A percentile compares a stretch with the other conserved stretches of the same genome.
Conservation (phyloP, 1,140 invertebrate genomes). For the Chironomus tepperi region DNA sequence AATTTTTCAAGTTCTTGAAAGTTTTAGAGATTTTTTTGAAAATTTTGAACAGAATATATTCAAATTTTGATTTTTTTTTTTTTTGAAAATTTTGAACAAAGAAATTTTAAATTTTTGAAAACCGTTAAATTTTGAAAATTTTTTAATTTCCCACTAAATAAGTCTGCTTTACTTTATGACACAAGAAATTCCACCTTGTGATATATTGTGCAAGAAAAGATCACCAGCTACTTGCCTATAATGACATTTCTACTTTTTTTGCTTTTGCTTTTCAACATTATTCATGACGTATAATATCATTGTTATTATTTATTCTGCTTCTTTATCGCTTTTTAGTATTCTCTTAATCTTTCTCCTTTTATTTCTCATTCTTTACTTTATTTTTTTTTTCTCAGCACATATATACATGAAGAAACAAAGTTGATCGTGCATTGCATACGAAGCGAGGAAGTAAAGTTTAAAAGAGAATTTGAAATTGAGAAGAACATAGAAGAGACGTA, state of each 20-base stretch:
- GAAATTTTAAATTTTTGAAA: not conserved
- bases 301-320: conserved; percentile 20
- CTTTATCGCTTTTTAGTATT: conserved; percentile 12
- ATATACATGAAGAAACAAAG: not conserved
- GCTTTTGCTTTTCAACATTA: not conserved
- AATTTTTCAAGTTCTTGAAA: too few species aligned
- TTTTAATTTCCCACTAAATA: too few species aligned
- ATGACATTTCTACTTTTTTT: not conserved
- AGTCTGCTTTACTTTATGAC: too few species aligned
- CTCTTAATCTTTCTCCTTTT: conserved; percentile 17
- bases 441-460: not conserved
- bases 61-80: too few species aligned
- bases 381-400: not conserved
- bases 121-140: not conserved
- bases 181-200: too few species aligned
- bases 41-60: too few species aligned
- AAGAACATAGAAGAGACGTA: not conserved
- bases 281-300: conserved; percentile 22
- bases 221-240: too few species aligned
- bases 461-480: not conserved
- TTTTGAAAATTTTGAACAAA: too few species aligned
- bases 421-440: conserved; percentile 16
- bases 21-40: too few species aligned
- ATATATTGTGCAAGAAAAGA: too few species aligned
- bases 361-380: not conserved